phyloP scores from a whole-genome alignment of 2,113 vertebrate genomes.

The Ia io region DNA sequence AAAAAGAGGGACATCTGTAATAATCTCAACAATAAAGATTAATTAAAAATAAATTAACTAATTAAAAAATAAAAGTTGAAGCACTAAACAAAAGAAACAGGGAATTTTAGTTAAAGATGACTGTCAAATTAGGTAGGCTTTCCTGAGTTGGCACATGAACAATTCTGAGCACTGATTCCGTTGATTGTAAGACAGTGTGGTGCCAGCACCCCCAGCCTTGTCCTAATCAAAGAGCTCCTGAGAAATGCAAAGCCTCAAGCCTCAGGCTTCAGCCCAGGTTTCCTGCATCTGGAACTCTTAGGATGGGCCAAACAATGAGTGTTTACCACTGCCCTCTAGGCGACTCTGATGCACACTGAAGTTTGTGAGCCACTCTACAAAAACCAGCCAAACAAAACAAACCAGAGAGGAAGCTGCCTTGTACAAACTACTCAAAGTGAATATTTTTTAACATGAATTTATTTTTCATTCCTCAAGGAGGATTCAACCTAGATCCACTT shows the following conservation, averaged over 20 bases:
- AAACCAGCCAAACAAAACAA: neutral
- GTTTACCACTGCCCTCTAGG: neutral
- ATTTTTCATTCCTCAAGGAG: neutral
- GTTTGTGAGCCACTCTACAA: neutral
- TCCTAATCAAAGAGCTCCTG: neutral
- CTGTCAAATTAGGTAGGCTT: neutral
- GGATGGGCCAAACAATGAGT: neutral
- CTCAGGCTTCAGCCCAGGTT: neutral
- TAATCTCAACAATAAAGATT: too few relatives aligned
- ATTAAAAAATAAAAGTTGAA: neutral
- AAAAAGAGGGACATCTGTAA: too few relatives aligned
- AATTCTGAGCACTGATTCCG: neutral
- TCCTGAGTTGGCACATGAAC: neutral
- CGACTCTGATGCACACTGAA: neutral
- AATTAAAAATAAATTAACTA: too few relatives aligned
- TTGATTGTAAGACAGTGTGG: neutral
- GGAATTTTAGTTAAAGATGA: slow-evolving; percentile 6
- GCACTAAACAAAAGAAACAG: neutral
- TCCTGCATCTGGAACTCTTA: neutral
- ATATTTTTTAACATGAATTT: neutral
- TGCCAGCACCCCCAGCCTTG: neutral
- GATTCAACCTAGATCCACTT: neutral
- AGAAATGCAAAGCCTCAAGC: neutral
- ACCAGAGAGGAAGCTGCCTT: neutral
- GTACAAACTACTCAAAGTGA: neutral